Base-by-base conservation (phyloP, 2,113 vertebrate species). In the Sceloporus tristichus region DNA sequence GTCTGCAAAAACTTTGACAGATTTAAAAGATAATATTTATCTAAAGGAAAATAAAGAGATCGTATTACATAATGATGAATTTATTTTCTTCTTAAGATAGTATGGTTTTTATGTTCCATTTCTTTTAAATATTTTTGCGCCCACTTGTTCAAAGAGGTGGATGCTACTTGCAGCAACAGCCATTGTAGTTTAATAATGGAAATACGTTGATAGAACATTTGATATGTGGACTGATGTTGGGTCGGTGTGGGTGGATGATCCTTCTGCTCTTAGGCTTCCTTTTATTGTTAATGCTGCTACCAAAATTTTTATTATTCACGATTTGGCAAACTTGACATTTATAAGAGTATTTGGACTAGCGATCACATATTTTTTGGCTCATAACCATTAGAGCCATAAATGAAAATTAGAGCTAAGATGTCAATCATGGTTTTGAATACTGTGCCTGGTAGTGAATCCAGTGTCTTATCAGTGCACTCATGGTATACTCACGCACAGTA, bases 11-110 rank as follows among this genome's bases (percentile, higher is more conserved):
- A 74, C 84, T 85, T 56, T 19, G 54, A 88, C 0, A 74, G 54
- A 53, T 79, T 54, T 88, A 2, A 0, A 42, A 68, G 78, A 85
- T 21, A 13, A 14, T 54, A 54, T 34, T 71, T 62, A 79, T 19
- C 38, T 85, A 89, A 79, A 89, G 54, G 70, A 79, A 73, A 80
- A 85, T 65, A 66, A 85, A 73, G 40, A 53, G 19, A 6, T 34
- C 73, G 8, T 62, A 70, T 48, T 40, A 34, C 2, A 29, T 7
- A 16, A 56, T 59, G 11, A 0, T 2, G 5, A 27, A 42, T 23
- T 4, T 77, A 19, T 40, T 54, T 34, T 70, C 75, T 68, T 54
- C 27, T 48, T 82, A 81, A 18, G 9, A 10, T 13, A 34, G 34
- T 34, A 34, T 1, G 34, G 34, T 34, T 34, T 34, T 34, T 34